Evolutionary conservation across 2,888 invertebrate species (phyloP).

Genomic region (Unio pictorum): DNA sequence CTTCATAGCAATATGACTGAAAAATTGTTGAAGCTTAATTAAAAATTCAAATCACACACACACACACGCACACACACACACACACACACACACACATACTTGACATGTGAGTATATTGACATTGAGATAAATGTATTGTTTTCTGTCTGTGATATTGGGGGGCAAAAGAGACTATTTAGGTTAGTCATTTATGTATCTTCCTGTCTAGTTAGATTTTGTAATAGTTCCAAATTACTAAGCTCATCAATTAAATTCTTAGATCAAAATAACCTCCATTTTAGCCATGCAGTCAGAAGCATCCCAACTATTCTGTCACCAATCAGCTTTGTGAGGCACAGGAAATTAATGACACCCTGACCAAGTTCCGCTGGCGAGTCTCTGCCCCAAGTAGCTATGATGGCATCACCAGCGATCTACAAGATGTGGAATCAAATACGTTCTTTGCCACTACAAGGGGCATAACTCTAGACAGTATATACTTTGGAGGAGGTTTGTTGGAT

Average conservation of each 20-base stretch:
- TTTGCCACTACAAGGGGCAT: conserved; percentile 66
- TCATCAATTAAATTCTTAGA: background rate
- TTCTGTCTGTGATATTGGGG: no score
- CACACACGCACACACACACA: no score
- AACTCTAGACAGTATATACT: conserved; percentile 70
- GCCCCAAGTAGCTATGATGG: conserved; percentile 63
- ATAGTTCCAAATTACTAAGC: no score
- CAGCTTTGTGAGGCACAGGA: conserved; percentile 62
- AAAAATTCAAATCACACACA: no score
- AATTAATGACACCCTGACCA: conserved; percentile 67
- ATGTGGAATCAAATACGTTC: conserved; percentile 67
- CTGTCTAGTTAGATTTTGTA: no score
- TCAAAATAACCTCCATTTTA: conserved; percentile 28
- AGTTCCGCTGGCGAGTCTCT: conserved; percentile 68
- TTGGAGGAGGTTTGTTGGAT: conserved; percentile 59
- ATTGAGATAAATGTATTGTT: no score
- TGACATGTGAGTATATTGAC: no score
- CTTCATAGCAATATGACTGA: no score
- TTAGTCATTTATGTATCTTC: no score
- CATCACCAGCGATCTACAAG: conserved; percentile 57
- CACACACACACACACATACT: no score
- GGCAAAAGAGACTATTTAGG: no score
- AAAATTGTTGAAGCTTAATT: no score
- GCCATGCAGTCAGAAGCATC: conserved; percentile 70
- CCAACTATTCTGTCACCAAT: conserved; percentile 61